Conservation (phyloP, 2,113 vertebrate genomes). For the human region DNA sequence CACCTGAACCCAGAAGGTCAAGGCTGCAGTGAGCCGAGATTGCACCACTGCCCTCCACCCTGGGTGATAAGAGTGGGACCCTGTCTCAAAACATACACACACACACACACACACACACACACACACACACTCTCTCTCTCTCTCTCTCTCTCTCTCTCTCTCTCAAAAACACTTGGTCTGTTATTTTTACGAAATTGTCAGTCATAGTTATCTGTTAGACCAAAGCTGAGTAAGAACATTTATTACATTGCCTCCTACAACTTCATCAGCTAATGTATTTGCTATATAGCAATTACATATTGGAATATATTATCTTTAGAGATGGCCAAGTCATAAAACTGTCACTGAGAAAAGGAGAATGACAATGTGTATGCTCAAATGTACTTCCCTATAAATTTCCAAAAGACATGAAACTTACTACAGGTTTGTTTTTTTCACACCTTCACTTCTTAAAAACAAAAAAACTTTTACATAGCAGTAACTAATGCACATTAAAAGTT, state of each 20-base stretch:
- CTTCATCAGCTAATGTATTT: neutral
- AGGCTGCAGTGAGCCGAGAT: neutral
- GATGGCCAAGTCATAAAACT: slow-evolving; percentile 13
- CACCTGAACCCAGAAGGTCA: neutral
- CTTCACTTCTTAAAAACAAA: neutral
- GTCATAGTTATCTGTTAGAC: neutral
- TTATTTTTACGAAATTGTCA: neutral
- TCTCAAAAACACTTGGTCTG: neutral
- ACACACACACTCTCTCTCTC: no score
- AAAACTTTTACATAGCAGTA: neutral
- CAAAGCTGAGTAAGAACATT: neutral
- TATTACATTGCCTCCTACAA: neutral
- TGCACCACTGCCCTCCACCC: neutral
- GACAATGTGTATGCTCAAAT: neutral
- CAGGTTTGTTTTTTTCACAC: neutral
- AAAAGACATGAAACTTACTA: neutral
- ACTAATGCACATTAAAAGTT: neutral
- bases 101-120: no score
- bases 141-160: no score
- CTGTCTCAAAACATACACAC: neutral
- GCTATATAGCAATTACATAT: neutral
- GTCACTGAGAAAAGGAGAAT: neutral
- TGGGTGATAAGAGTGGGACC: neutral
- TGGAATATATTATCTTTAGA: neutral
- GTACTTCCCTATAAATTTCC: neutral